phyloP scores from a whole-genome alignment of 2,797 vertebrate species.

The Manis crassicaudata region DNA sequence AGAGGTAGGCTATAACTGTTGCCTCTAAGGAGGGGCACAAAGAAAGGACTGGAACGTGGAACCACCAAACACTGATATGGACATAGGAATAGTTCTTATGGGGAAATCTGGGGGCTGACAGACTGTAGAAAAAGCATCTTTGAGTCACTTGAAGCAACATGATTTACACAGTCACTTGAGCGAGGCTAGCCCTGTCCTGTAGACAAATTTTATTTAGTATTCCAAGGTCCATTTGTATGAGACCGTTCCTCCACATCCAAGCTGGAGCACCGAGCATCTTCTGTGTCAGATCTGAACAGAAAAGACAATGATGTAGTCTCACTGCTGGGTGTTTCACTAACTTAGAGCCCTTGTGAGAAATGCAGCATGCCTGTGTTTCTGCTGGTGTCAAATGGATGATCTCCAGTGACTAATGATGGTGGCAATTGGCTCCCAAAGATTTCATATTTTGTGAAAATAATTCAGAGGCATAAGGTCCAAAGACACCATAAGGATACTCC shows the following conservation, averaged over 20 bases:
- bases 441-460: constrained; percentile 65
- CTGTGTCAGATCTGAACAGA: background rate
- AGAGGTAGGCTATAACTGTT: background rate
- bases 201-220: constrained; percentile 30
- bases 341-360: constrained; percentile 40
- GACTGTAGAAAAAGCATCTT: background rate
- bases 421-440: constrained; percentile 45
- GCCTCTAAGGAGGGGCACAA: background rate
- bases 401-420: constrained; percentile 53
- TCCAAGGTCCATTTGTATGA: background rate
- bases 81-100: background rate
- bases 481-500: constrained; percentile 39
- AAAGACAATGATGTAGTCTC: constrained; percentile 43
- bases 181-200: background rate
- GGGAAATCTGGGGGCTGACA: background rate
- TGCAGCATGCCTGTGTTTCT: constrained; percentile 4
- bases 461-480: constrained; percentile 48
- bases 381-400: constrained; percentile 53
- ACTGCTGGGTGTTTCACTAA: background rate
- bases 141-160: background rate
- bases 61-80: background rate
- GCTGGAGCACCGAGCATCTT: background rate
- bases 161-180: background rate
- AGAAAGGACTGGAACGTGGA: background rate
- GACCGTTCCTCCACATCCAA: background rate